phyloP scores from a whole-genome alignment of 2,888 invertebrate genomes.

The Halocaridina rubra region DNA sequence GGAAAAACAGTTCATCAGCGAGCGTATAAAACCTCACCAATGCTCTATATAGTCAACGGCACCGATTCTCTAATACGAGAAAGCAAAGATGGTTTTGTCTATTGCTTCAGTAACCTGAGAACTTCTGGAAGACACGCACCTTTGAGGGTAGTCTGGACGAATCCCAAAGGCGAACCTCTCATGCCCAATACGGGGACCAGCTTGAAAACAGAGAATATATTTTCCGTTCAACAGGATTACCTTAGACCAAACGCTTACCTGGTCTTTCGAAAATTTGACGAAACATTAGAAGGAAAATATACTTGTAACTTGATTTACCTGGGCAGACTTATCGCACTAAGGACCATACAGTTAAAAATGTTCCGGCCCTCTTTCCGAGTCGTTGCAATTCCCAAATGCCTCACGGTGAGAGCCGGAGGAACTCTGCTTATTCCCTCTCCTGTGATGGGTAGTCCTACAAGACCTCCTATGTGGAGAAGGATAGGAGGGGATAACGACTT shows the following conservation, averaged over 20 bases:
- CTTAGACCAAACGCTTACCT: constrained; percentile 16
- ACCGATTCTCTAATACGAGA: constrained; percentile 9
- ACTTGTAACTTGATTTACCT: constrained; percentile 12
- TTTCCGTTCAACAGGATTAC: not conserved
- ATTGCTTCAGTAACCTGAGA: constrained; percentile 2
- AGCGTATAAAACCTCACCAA: not conserved
- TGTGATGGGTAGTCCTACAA: constrained; percentile 16
- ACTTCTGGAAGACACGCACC: not conserved
- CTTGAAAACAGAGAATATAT: not conserved
- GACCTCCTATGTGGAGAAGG: constrained; percentile 13
- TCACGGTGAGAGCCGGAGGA: constrained; percentile 18
- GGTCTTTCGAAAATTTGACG: constrained; percentile 1
- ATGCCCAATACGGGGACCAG: not conserved
- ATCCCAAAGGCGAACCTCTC: constrained; percentile 11
- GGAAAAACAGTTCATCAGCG: not conserved
- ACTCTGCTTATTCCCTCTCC: constrained; percentile 20
- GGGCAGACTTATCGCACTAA: not conserved
- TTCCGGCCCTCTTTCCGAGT: constrained; percentile 32
- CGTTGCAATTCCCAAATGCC: constrained; percentile 21
- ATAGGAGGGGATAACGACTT: not conserved
- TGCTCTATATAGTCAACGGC: constrained; percentile 22
- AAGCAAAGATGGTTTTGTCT: constrained; percentile 12
- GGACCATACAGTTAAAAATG: not conserved
- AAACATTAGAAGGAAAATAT: constrained; percentile 12
- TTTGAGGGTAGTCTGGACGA: constrained; percentile 12